Conservation (phyloP, 2,797 vertebrate genomes). For the Bovichtus diacanthus region DNA sequence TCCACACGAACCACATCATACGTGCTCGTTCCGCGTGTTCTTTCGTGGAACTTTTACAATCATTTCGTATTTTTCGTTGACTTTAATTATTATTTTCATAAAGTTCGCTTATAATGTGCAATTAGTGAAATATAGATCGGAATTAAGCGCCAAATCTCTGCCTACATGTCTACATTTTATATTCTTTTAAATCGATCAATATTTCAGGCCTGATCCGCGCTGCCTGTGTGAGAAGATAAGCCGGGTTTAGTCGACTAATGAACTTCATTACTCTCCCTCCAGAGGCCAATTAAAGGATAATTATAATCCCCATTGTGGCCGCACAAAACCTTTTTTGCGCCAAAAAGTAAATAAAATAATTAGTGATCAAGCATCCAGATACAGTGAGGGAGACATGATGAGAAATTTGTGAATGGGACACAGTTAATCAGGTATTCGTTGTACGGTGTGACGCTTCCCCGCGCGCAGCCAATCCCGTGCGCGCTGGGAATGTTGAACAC, state of each 20-base stretch:
- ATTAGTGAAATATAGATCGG: background rate
- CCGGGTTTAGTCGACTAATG: constrained; percentile 31
- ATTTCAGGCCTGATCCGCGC: constrained; percentile 12
- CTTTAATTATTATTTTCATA: no score
- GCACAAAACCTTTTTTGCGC: constrained; percentile 42
- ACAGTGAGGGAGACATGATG: constrained; percentile 67
- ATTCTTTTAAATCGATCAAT: constrained; percentile 23
- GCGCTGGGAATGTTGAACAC: constrained; percentile 87
- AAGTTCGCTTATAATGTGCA: background rate
- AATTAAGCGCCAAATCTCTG: background rate
- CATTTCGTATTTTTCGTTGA: background rate
- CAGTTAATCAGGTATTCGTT: constrained; percentile 90
- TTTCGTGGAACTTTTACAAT: background rate
- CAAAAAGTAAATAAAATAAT: constrained; percentile 56
- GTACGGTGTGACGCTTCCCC: constrained; percentile 80
- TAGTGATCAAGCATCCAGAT: constrained; percentile 56
- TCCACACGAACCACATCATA: constrained; percentile 44
- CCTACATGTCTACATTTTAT: background rate
- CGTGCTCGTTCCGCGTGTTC: constrained; percentile 13
- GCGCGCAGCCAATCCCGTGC: constrained; percentile 82
- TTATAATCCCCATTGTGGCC: constrained; percentile 19
- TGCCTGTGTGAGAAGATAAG: constrained; percentile 26
- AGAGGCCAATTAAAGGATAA: constrained; percentile 43
- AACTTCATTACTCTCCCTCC: constrained; percentile 28
- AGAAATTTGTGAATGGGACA: constrained; percentile 95